phyloP scores from a whole-genome alignment of 92 coral and sea anemone species.

The Blastomussa wellsi region DNA sequence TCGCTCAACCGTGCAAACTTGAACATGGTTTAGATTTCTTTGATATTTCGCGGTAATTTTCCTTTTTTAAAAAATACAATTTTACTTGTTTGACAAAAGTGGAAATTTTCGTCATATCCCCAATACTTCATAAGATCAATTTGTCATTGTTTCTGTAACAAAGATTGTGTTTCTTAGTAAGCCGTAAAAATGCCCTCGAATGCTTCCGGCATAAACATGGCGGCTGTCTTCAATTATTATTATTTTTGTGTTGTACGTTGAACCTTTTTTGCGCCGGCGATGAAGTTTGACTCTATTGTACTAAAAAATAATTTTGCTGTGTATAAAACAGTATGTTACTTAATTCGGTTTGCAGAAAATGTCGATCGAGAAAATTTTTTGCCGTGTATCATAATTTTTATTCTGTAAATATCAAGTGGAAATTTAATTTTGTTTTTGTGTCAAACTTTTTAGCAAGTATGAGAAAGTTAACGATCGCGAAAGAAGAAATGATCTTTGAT shows the following conservation, averaged over 20 bases:
- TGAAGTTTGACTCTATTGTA: background rate
- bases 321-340: background rate
- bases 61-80: background rate
- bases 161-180: background rate
- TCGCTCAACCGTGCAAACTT: constrained; percentile 17
- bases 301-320: background rate
- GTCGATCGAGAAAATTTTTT: background rate
- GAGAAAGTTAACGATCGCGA: no score
- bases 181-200: constrained; percentile 18
- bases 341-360: background rate
- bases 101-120: background rate
- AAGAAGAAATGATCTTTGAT: background rate
- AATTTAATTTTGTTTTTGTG: constrained; percentile 2
- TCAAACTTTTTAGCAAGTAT: background rate
- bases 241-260: background rate
- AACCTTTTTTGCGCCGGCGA: background rate
- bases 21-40: constrained; percentile 27
- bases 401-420: constrained; percentile 29
- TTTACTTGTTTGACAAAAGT: background rate
- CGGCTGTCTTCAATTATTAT: background rate
- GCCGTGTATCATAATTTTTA: constrained; percentile 6
- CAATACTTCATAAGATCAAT: background rate
- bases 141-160: background rate
- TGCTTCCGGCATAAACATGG: constrained; percentile 45
- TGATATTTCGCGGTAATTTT: background rate